Conservation (phyloP, 2,888 invertebrate species). For the Cactoblastis cactorum region DNA sequence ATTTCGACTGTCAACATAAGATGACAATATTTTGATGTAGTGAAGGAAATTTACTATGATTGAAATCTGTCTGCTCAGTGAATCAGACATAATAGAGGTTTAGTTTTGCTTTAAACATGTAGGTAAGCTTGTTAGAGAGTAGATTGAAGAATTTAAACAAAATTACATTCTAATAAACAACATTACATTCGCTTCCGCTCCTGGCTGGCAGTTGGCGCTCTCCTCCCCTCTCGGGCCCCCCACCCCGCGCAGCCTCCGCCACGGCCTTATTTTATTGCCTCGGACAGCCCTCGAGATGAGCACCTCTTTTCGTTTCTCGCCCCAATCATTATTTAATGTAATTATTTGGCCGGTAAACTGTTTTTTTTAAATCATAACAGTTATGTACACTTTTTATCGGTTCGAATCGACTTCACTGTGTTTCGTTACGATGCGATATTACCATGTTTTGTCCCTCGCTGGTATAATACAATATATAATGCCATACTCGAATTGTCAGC, state of each 20-base stretch:
- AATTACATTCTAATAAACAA: too few species aligned
- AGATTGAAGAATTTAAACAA: too few species aligned
- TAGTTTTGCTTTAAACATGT: too few species aligned
- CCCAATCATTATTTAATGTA: constrained; percentile 73
- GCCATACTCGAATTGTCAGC: not conserved
- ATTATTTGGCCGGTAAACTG: constrained; percentile 66
- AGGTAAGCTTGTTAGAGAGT: too few species aligned
- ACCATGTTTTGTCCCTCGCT: constrained; percentile 18
- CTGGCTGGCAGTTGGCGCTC: constrained; percentile 26
- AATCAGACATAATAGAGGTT: too few species aligned
- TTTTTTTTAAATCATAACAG: constrained; percentile 62
- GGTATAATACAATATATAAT: constrained; percentile 19
- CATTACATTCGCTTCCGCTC: constrained; percentile 35
- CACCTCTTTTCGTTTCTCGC: constrained; percentile 57
- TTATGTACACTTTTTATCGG: constrained; percentile 54
- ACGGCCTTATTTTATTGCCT: constrained; percentile 64
- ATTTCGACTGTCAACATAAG: too few species aligned
- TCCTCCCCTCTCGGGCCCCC: constrained; percentile 29
- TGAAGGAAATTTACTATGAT: too few species aligned
- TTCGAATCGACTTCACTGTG: constrained; percentile 33
- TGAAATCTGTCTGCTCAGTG: too few species aligned
- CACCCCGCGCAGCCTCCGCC: constrained; percentile 24
- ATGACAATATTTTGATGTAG: too few species aligned
- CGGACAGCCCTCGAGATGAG: constrained; percentile 68
- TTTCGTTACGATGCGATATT: constrained; percentile 30